Percentiles rank a stretch among this genome's conserved stretches.
These are phyloP conservation scores for Lophura nycthemera DNA, from an alignment of 2,113 vertebrate genomes.

Conservation along the genomic window DNA sequence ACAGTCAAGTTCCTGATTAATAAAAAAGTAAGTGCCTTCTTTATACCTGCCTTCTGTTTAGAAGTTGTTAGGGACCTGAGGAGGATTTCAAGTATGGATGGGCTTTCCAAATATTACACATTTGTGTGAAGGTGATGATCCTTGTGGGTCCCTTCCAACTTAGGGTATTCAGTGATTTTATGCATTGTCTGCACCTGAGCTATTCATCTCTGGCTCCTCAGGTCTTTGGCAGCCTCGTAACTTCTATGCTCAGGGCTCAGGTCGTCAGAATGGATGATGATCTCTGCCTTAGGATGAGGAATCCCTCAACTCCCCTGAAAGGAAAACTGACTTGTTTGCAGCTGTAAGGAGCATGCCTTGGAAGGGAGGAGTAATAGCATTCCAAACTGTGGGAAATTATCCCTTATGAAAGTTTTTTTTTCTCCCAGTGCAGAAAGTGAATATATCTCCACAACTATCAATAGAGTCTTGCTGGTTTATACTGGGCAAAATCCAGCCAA, in stretches of 20 bases:
- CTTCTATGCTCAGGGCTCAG: background rate
- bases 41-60: background rate
- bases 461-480: too few relatives aligned
- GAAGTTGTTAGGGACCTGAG: background rate
- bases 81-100: background rate
- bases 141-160: background rate
- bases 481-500: too few relatives aligned
- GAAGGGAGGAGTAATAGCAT: background rate
- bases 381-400: background rate
- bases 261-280: background rate
- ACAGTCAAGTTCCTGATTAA: background rate
- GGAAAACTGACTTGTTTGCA: background rate
- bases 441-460: too few relatives aligned
- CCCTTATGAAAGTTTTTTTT: background rate
- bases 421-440: background rate
- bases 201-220: background rate
- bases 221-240: background rate
- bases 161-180: background rate
- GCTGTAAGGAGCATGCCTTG: background rate
- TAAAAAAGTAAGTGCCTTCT: slow-evolving; percentile 11
- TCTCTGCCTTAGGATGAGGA: background rate
- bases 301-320: background rate
- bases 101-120: background rate
- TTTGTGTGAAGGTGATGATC: background rate
- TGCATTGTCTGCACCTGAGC: background rate